Evolutionary conservation across 2,797 vertebrate genomes (phyloP).

Genomic region (Triplophysa yarkandensis): DNA sequence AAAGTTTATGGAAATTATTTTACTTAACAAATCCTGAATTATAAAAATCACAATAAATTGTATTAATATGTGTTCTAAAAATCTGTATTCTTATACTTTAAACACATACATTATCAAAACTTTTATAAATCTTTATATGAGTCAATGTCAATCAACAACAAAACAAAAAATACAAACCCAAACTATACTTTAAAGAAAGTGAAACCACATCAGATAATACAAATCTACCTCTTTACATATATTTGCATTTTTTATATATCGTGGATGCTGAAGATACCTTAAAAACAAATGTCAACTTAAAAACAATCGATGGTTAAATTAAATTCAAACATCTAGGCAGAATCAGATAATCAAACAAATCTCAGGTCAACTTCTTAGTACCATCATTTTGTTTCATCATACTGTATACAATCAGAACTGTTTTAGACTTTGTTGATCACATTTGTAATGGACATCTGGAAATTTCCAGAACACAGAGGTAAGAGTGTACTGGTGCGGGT

Average conservation of each 20-base stretch:
- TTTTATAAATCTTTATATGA: background rate
- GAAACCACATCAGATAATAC: background rate
- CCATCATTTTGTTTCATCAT: conserved; percentile 36
- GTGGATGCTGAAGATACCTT: background rate
- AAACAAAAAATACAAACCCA: background rate
- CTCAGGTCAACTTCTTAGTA: conserved; percentile 51
- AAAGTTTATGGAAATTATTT: background rate
- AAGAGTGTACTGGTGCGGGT: conserved; percentile 13
- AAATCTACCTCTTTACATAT: background rate
- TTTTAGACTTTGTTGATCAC: conserved; percentile 3
- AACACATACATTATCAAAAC: background rate
- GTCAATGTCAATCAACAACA: conserved; percentile 3
- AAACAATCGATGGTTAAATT: background rate
- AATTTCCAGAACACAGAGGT: conserved; percentile 60
- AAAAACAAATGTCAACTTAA: background rate
- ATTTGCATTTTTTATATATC: background rate
- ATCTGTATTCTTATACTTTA: background rate
- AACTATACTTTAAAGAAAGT: too few relatives aligned
- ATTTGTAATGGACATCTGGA: conserved; percentile 34
- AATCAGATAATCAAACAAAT: background rate
- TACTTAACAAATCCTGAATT: background rate
- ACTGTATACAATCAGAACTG: conserved; percentile 12
- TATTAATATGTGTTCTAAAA: background rate
- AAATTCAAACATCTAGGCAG: too few relatives aligned
- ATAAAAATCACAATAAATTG: background rate